A percentile compares a stretch with the other conserved stretches of the same genome.
These are phyloP conservation scores for Eudyptes chrysolophus DNA, from an alignment of 2,113 vertebrate species.

Conservation along the genomic window DNA sequence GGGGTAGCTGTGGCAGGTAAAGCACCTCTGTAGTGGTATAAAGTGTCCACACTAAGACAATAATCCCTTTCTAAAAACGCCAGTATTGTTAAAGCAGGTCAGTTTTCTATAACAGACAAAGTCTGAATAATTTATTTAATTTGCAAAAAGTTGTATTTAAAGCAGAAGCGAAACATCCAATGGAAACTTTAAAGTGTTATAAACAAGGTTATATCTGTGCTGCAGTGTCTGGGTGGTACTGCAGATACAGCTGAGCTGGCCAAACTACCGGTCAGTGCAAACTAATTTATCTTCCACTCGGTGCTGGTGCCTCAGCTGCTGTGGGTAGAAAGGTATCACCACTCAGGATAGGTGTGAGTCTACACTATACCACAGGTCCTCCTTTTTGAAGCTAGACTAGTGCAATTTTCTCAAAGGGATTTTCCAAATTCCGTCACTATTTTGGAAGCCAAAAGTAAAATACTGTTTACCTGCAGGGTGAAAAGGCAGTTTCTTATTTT, in stretches of 20 bases:
- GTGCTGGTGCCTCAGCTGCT: neutral
- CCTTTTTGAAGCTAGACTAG: neutral
- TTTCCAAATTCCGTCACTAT: fast-evolving
- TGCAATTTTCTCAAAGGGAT: neutral
- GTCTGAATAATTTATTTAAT: neutral
- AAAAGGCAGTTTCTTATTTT: neutral
- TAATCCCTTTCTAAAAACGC: neutral
- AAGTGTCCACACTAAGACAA: neutral
- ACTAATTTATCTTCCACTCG: neutral
- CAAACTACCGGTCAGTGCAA: neutral
- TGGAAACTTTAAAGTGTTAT: neutral
- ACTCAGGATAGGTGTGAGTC: neutral
- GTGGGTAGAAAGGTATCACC: neutral
- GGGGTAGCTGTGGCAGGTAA: neutral
- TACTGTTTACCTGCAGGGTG: neutral
- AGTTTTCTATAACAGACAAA: neutral
- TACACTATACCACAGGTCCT: neutral
- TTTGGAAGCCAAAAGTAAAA: neutral
- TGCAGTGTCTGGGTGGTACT: neutral
- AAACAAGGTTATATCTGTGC: neutral
- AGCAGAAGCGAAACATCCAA: neutral
- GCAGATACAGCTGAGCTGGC: neutral
- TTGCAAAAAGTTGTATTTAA: neutral
- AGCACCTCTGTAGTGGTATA: neutral
- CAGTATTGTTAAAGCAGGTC: neutral